Base-by-base conservation (phyloP, 2,888 invertebrate genomes). In the Sinotaia quadrata region DNA sequence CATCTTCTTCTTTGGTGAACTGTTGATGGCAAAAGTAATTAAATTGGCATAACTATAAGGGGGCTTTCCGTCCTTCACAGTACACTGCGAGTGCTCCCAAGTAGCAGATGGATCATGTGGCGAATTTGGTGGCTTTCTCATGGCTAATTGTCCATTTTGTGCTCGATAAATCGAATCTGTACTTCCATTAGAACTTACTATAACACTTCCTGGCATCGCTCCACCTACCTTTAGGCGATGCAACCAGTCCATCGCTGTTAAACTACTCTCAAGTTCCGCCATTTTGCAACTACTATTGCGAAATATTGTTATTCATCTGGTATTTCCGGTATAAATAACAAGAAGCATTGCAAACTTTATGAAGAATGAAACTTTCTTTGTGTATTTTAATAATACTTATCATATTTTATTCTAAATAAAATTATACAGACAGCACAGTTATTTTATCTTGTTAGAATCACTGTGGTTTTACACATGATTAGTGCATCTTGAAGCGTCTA, bases 1-100 rank as follows among this genome's bases (percentile, higher is more conserved):
- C 93, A 93, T 92, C 89, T 92, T 92, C 78, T 92, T 92, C 81
- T 91, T 91, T 2, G 91, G 89, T 1, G 92, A 91, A 88, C 91
- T 92, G 80, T 89, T 89, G 79, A 93, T 93, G 7, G 93, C 93
- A 78, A 92, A 89, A 73, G 92, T 89, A 78, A 93, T 93, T 87
- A 93, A 90, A 81, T 92, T 92, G 51, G 93, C 93, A 86, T 93
- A 93, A 81, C 93, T 93, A 79, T 89, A 89, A 10, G 89, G 89
- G 2, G 90, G 89, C 78, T 90, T 90, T 63, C 88, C 88, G 76
- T 87, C 87, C 79, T 84, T 87, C 54, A 79, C 79, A 34, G 69
- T 73, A 5, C 62, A 62, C 24, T 72, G 76, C 57, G 72, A 75
- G 52, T 81, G 75, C 71, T 84, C 84, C 57, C 82, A 74, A 15